phyloP scores from a whole-genome alignment of 2,797 vertebrate genomes.

The Caiman crocodilus region DNA sequence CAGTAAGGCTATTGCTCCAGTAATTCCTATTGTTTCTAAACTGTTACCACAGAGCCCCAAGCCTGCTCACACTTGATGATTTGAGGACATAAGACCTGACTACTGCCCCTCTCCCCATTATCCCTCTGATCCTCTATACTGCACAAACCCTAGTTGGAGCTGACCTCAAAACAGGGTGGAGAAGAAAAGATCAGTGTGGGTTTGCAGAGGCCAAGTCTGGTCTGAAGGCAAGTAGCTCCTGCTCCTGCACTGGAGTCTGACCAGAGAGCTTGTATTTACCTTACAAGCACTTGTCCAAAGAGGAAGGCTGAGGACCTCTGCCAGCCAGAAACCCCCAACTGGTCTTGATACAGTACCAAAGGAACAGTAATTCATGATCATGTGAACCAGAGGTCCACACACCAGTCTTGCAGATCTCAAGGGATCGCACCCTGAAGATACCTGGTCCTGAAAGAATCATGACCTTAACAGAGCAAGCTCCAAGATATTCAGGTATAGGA shows the following conservation, averaged over 20 bases:
- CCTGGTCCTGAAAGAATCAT: neutral
- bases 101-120: neutral
- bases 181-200: neutral
- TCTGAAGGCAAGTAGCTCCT: too few species aligned
- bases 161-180: neutral
- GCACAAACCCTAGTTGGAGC: neutral
- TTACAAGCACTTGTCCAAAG: too few species aligned
- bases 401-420: neutral
- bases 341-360: neutral
- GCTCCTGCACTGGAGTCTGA: too few species aligned
- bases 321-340: neutral
- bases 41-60: neutral
- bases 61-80: neutral
- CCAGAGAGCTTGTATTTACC: too few species aligned
- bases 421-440: neutral
- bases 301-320: neutral
- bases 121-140: neutral
- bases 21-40: neutral
- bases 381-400: neutral
- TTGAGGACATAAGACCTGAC: neutral
- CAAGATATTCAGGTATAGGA: neutral
- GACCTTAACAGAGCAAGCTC: neutral
- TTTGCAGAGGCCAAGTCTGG: slow-evolving; percentile 2
- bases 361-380: neutral
- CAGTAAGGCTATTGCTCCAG: too few species aligned